Evolutionary conservation across 92 coral and sea anemone species (phyloP).

Genomic region (Zoanthus solanderi): DNA sequence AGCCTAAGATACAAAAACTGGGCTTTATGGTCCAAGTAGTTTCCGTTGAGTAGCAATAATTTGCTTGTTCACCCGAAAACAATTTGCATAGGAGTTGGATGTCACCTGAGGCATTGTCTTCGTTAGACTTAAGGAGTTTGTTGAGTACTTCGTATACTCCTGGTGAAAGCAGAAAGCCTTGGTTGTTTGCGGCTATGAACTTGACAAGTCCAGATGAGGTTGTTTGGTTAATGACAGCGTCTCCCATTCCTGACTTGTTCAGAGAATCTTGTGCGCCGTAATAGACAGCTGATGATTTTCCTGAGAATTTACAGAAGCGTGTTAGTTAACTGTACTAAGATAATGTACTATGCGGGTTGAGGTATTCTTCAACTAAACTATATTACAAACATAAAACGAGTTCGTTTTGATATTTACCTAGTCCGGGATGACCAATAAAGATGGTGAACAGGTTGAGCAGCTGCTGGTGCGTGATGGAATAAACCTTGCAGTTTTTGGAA

Average conservation of each 20-base stretch:
- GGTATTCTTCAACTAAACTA: neutral
- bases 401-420: constrained; percentile 44
- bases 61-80: constrained; percentile 57
- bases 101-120: constrained; percentile 53
- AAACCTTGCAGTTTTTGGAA: constrained; percentile 32
- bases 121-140: constrained; percentile 51
- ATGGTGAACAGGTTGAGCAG: constrained; percentile 52
- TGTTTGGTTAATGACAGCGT: constrained; percentile 13
- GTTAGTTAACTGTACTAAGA: neutral
- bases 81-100: constrained; percentile 40
- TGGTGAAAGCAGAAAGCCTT: constrained; percentile 39
- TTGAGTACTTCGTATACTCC: constrained; percentile 47
- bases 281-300: constrained; percentile 43
- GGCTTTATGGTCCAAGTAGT: constrained; percentile 8
- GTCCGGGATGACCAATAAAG: constrained; percentile 63
- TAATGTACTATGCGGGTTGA: neutral
- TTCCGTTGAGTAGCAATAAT: constrained; percentile 61
- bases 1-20: constrained; percentile 51
- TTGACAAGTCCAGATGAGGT: constrained; percentile 54
- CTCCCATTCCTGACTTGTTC: neutral
- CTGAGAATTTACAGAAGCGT: constrained; percentile 28
- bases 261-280: constrained; percentile 1
- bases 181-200: constrained; percentile 22
- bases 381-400: neutral
- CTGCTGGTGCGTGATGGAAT: constrained; percentile 38